Evolutionary conservation across 2,113 vertebrate species (phyloP).

Genomic region (Cebidichthys violaceus): DNA sequence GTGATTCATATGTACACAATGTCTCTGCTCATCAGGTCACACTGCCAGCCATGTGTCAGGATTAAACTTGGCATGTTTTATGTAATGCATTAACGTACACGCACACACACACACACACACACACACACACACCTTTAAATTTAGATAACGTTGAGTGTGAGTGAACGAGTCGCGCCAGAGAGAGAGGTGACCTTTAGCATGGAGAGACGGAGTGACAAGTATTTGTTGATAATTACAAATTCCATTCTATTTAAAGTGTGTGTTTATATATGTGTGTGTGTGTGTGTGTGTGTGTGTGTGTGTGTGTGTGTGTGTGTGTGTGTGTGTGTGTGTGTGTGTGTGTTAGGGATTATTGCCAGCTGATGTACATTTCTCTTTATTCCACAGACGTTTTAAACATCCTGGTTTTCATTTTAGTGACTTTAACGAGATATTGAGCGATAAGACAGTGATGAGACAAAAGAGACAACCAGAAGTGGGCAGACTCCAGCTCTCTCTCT

Average conservation of each 20-base stretch:
- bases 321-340: background rate
- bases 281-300: background rate
- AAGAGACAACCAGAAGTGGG: background rate
- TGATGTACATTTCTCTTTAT: background rate
- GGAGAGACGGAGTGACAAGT: constrained; percentile 49
- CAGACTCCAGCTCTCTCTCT: constrained; percentile 45
- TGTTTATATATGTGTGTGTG: background rate
- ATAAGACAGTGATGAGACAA: too few species aligned
- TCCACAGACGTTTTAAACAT: background rate
- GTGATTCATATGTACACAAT: background rate
- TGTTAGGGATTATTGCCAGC: background rate
- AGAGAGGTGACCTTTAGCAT: constrained; percentile 56
- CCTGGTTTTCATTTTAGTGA: background rate
- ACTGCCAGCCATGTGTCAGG: constrained; percentile 6
- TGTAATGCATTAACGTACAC: background rate
- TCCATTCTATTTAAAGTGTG: constrained; percentile 67
- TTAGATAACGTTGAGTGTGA: constrained; percentile 51
- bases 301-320: background rate
- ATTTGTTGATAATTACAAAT: constrained; percentile 75
- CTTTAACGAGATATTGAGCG: background rate
- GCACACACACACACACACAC: background rate
- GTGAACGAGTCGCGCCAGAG: constrained; percentile 15
- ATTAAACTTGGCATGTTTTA: constrained; percentile 15
- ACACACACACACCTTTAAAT: background rate
- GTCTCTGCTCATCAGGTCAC: constrained; percentile 27